phyloP scores from a whole-genome alignment of 1,140 invertebrate species.

The Asbolus verrucosus region DNA sequence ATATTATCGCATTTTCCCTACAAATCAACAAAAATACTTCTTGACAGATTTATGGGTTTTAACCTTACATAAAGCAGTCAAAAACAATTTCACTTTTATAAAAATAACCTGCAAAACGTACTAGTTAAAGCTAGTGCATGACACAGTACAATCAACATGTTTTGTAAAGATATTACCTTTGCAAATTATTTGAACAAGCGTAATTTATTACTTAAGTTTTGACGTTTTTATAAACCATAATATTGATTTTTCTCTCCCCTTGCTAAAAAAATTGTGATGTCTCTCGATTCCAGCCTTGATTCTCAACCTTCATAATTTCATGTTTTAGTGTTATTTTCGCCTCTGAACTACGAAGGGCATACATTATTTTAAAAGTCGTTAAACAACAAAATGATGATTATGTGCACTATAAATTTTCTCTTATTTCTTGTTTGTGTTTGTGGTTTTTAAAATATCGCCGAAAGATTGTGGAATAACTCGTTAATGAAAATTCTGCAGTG shows the following conservation, averaged over 20 bases:
- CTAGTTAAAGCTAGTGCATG: not conserved
- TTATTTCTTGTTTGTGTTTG: too few relatives aligned
- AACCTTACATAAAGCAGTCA: not conserved
- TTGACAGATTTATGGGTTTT: constrained; percentile 3
- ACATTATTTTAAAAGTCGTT: too few relatives aligned
- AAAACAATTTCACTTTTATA: not conserved
- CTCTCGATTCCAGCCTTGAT: not conserved
- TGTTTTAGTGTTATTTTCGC: too few relatives aligned
- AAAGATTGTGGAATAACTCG: too few relatives aligned
- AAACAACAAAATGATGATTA: too few relatives aligned
- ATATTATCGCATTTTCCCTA: constrained; percentile 1
- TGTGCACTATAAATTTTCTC: too few relatives aligned
- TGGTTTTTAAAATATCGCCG: too few relatives aligned
- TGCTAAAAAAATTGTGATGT: too few relatives aligned
- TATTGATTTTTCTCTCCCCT: not conserved
- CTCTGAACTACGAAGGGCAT: too few relatives aligned
- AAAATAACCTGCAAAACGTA: not conserved
- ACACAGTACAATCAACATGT: not conserved
- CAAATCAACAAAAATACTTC: constrained; percentile 1
- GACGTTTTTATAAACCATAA: not conserved
- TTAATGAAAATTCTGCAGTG: too few relatives aligned
- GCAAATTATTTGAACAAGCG: not conserved
- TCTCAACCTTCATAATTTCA: too few relatives aligned
- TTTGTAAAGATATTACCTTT: not conserved
- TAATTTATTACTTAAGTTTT: constrained; percentile 2